Conservation (phyloP, 1,140 invertebrate species). For the Arctopsyche grandis region DNA sequence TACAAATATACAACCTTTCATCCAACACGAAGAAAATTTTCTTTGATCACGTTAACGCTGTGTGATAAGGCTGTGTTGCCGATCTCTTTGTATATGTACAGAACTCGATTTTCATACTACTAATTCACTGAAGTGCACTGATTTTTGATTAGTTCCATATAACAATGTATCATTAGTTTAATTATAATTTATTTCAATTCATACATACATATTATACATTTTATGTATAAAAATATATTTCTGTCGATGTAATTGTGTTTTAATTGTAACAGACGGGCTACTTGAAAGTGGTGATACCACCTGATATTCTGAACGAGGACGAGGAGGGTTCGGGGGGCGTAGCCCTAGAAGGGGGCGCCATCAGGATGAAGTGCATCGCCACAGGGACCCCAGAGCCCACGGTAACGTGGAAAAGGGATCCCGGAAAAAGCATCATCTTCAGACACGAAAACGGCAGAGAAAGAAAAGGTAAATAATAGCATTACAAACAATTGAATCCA, state of each 20-base stretch:
- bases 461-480: conserved; percentile 73
- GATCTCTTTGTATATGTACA: too few species aligned
- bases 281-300: conserved; percentile 84
- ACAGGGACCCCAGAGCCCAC: conserved; percentile 83
- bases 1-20: too few species aligned
- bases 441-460: conserved; percentile 72
- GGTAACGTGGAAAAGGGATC: conserved; percentile 81
- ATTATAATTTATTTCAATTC: not conserved
- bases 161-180: too few species aligned
- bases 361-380: conserved; percentile 80
- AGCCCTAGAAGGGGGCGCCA: conserved; percentile 80
- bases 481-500: too few species aligned
- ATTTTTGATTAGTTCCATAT: too few species aligned
- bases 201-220: not conserved
- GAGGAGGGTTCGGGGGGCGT: conserved; percentile 65
- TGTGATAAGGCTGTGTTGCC: too few species aligned
- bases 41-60: too few species aligned
- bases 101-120: too few species aligned
- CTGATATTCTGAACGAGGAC: conserved; percentile 80
- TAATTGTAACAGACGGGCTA: conserved; percentile 75
- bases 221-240: too few species aligned
- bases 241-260: not conserved
- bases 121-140: too few species aligned
- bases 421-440: conserved; percentile 77
- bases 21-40: not conserved